A percentile compares a stretch with the other conserved stretches of the same genome.
Evolutionary conservation across 1,140 invertebrate genomes (phyloP).

Genomic region (Heliconius himera): DNA sequence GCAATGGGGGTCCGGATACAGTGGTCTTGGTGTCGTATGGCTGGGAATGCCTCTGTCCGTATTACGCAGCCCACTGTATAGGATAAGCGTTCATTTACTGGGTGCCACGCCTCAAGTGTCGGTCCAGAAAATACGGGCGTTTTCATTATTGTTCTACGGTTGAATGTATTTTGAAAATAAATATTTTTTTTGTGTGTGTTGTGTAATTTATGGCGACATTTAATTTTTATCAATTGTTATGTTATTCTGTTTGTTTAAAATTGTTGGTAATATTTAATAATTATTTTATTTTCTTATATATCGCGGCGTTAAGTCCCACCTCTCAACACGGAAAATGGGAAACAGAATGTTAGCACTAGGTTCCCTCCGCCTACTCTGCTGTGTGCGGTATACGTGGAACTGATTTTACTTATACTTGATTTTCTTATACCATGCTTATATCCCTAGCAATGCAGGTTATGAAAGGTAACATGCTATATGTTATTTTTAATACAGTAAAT

Average conservation of each 20-base stretch:
- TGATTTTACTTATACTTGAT: no score
- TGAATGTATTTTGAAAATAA: constrained; percentile 21
- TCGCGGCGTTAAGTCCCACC: no score
- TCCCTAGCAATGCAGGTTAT: no score
- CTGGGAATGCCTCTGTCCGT: constrained; percentile 34
- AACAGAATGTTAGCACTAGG: no score
- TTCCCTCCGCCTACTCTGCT: no score
- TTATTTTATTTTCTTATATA: no score
- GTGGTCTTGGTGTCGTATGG: constrained; percentile 24
- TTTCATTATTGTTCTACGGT: constrained; percentile 19
- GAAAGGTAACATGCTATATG: no score
- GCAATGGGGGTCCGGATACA: constrained; percentile 14
- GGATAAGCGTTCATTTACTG: constrained; percentile 38
- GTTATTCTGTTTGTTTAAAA: background rate
- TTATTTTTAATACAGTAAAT: no score
- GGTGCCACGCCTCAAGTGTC: constrained; percentile 32
- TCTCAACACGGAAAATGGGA: no score
- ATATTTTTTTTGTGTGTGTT: background rate
- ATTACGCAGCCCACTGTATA: constrained; percentile 38
- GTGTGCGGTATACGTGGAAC: no score
- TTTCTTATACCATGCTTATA: no score
- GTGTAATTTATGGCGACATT: background rate
- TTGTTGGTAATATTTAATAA: background rate
- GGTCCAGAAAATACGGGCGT: constrained; percentile 25
- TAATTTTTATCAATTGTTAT: background rate